Base-by-base conservation (phyloP, 2,113 vertebrate genomes). In the Polypterus bichir region DNA sequence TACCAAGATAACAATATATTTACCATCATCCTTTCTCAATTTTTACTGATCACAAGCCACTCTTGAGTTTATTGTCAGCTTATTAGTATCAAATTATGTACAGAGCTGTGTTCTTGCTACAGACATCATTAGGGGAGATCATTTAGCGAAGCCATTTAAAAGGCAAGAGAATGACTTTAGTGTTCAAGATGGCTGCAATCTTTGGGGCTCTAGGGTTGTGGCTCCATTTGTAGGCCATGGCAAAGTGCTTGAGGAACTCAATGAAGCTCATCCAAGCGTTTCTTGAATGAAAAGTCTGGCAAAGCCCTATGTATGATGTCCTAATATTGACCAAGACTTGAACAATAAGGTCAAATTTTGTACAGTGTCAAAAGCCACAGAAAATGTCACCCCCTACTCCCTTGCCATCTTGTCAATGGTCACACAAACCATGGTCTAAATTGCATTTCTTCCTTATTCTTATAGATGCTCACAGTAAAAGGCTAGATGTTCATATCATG, bases 31-130 rank as follows among this genome's bases (percentile, higher is more conserved):
- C 6, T n/a, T 62, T 60, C 7, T 52, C 27, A 4, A 60, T 65
- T n/a, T 56, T 5, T 5, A 63, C 54, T 5, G 59, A 61, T 46
- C 63, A 65, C 49, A 61, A 61, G 9, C 62, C 66, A 10, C 27
- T 27, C 27, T 27, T 27, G 27, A 27, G 66, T 48, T 56, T 62
- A 10, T 54, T 70, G 47, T 10, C 9, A 48, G 65, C 62, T 4
- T 70, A 66, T 55, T 56, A 65, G 27, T 66, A 63, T 46, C 45
- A 9, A 4, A 66, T 66, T 2, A 11, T 63, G 9, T 68, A 70
- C 48, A 66, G 48, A 60, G 64, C 62, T 0, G 60, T 66, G 1
- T 27, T 27, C 27, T 27, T 27, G 27, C 27, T 27, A 27, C 27
- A 27, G 27, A 27, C 27, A 27, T 27, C 27, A 27, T 27, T 27